A percentile compares a stretch with the other conserved stretches of the same genome.
Evolutionary conservation across 2,797 vertebrate species (phyloP).

Genomic region (Galagoides demidoff): DNA sequence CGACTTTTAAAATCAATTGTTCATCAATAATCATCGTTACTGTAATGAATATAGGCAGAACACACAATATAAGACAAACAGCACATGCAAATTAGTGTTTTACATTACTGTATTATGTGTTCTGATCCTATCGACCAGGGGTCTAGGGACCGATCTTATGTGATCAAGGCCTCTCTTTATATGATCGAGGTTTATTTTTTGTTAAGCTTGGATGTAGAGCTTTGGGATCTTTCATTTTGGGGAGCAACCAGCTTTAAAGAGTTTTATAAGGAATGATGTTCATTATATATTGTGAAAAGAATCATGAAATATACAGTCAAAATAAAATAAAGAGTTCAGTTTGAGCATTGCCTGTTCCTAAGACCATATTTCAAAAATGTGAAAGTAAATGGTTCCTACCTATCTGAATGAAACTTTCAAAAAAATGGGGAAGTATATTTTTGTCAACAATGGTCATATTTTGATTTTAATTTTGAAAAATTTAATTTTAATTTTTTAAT

Average conservation of each 20-base stretch:
- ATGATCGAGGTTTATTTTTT: constrained; percentile 11
- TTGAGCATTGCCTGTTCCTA: constrained; percentile 2
- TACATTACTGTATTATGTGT: not conserved
- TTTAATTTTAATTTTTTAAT: too few species aligned
- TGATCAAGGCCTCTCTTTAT: constrained; percentile 65
- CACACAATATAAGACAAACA: constrained; percentile 51
- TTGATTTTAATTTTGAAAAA: constrained; percentile 53
- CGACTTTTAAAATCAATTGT: constrained; percentile 26
- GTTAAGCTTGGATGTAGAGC: not conserved
- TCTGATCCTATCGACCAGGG: constrained; percentile 61
- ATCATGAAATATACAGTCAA: not conserved
- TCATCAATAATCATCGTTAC: not conserved
- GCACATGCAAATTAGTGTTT: constrained; percentile 62
- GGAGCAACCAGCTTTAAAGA: constrained; percentile 49
- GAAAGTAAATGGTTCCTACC: constrained; percentile 36
- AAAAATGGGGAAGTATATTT: not conserved
- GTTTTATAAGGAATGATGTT: not conserved
- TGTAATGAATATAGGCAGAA: constrained; percentile 64
- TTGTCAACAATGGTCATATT: not conserved
- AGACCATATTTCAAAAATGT: constrained; percentile 40
- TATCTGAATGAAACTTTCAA: constrained; percentile 1
- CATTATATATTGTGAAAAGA: not conserved
- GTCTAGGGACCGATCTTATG: constrained; percentile 18
- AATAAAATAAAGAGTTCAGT: constrained; percentile 8
- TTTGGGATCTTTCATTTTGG: constrained; percentile 45